Evolutionary conservation across 2,797 vertebrate genomes (phyloP).

Genomic region (Karalla daura): DNA sequence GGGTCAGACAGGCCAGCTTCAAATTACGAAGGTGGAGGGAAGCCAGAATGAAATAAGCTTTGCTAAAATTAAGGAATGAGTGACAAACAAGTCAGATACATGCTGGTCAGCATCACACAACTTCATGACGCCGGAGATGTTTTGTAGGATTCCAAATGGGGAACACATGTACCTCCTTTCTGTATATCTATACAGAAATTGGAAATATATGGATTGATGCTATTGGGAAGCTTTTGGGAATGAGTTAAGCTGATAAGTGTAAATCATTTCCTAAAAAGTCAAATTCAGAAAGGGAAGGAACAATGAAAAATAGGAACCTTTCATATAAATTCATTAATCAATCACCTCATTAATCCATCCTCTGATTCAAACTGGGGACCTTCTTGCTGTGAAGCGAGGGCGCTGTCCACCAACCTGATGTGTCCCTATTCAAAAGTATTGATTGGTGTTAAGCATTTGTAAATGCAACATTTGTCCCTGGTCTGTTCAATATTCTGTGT

Average conservation of each 20-base stretch:
- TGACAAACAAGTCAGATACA: conserved; percentile 63
- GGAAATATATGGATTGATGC: too few relatives aligned
- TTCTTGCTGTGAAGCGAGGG: too few relatives aligned
- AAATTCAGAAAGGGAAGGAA: too few relatives aligned
- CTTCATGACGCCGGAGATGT: conserved; percentile 43
- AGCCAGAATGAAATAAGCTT: conserved; percentile 49
- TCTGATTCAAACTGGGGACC: too few relatives aligned
- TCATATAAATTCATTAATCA: too few relatives aligned
- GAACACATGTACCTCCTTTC: conserved; percentile 34
- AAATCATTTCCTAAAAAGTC: too few relatives aligned
- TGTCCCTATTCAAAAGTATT: neutral
- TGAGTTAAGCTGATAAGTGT: too few relatives aligned
- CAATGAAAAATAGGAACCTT: too few relatives aligned
- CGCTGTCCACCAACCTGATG: neutral
- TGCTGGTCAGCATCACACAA: conserved; percentile 19
- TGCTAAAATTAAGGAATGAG: conserved; percentile 55
- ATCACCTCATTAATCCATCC: too few relatives aligned
- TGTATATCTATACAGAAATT: too few relatives aligned
- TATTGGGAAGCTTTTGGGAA: too few relatives aligned
- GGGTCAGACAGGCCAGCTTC: conserved; percentile 59
- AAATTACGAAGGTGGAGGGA: conserved; percentile 68
- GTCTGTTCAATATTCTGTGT: conserved; percentile 30
- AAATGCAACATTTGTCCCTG: neutral
- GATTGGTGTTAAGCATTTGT: neutral
- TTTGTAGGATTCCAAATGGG: conserved; percentile 40